Conservation (phyloP, 2,113 vertebrate genomes). For the Macrotis lagotis region DNA sequence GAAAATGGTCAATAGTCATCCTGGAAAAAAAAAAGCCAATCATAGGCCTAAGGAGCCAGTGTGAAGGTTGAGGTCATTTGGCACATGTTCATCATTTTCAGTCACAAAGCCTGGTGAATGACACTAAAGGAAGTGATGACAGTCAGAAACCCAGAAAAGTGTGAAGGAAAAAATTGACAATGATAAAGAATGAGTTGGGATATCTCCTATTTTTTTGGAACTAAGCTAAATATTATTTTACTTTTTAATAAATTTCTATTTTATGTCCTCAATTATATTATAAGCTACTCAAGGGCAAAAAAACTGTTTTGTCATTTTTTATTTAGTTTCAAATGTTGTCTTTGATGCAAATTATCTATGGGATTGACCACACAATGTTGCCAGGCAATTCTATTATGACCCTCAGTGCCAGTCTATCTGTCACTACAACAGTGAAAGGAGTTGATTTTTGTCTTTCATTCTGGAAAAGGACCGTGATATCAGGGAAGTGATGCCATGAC, state of each 20-base stretch:
- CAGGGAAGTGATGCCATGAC: too few species aligned
- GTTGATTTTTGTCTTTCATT: too few species aligned
- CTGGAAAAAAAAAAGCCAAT: constrained; percentile 60
- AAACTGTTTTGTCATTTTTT: background rate
- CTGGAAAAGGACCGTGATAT: too few species aligned
- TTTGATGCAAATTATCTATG: background rate
- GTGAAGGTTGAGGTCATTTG: constrained; percentile 11
- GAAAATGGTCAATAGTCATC: constrained; percentile 58
- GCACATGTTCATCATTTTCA: constrained; percentile 29
- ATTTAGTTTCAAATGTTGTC: background rate
- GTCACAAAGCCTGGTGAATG: background rate
- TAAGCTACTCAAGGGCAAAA: background rate
- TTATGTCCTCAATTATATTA: background rate
- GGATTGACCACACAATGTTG: background rate
- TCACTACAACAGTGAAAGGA: background rate
- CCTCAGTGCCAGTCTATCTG: background rate
- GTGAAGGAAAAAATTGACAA: background rate
- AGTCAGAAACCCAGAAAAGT: background rate
- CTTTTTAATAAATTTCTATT: background rate
- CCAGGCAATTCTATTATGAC: background rate
- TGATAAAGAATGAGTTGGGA: background rate
- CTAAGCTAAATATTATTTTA: background rate
- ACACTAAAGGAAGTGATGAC: background rate
- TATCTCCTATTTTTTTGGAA: background rate
- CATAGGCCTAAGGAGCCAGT: constrained; percentile 15